These are phyloP conservation scores for Malurus elegans DNA, from an alignment of 2,113 vertebrate genomes.

Conservation along the genomic window DNA sequence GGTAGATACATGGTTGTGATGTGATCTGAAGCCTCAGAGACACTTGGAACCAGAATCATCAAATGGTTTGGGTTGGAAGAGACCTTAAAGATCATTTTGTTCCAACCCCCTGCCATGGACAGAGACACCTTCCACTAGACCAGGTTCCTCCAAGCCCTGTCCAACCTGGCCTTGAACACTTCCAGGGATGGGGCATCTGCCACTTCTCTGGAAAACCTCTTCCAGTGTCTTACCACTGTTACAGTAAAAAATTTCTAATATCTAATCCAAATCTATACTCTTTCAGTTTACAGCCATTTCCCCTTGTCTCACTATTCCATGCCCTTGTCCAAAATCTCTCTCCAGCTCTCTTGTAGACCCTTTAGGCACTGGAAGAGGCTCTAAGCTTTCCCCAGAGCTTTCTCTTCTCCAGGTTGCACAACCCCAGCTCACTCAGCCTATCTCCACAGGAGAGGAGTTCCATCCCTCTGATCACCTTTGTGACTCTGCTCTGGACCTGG, in stretches of 20 bases:
- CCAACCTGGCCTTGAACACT: neutral
- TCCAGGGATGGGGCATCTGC: neutral
- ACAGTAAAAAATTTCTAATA: neutral
- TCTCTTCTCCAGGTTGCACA: neutral
- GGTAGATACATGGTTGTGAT: neutral
- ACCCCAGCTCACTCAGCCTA: neutral
- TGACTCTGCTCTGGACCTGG: neutral
- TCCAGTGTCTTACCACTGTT: neutral
- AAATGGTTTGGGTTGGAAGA: neutral
- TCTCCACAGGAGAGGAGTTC: neutral
- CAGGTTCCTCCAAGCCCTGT: neutral
- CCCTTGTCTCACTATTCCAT: neutral
- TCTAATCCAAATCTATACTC: neutral
- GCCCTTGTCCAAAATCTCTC: neutral
- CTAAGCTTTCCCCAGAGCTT: neutral
- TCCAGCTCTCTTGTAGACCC: too few species aligned
- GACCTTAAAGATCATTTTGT: neutral
- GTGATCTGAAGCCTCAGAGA: neutral
- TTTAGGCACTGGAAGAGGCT: neutral
- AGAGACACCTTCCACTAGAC: neutral
- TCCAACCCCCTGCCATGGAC: neutral
- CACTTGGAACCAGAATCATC: neutral
- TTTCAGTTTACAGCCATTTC: neutral
- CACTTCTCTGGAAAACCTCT: neutral
- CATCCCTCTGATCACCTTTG: neutral